Base-by-base conservation (phyloP, 2,113 vertebrate species). In the Amia ocellicauda region DNA sequence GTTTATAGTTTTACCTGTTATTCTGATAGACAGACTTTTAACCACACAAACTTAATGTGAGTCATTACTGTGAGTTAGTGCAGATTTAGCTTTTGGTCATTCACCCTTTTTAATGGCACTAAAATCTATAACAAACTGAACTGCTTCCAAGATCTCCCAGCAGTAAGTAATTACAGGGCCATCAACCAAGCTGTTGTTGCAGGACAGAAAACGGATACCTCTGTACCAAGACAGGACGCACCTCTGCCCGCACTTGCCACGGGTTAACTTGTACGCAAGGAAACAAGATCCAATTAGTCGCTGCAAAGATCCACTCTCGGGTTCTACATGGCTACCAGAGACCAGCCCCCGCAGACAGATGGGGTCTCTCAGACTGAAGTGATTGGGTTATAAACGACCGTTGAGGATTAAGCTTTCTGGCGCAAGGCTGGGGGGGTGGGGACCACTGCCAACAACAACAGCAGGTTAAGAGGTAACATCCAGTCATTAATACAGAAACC, bases 381-480 rank as follows among this genome's bases (percentile, higher is more conserved):
- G 36, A 58, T 20, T 20, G n/a, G 57, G 14, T 7, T 23, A 58
- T 58, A 42, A 58, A 23, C 36, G n/a, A 16, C 29, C 14, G 20
- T 3, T 31, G 31, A 29, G 53, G 53, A 28, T 26, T 27, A 28
- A 10, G 26, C 26, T 20, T 55, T 55, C 24, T 27, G 22, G 56
- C 19, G 19, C 27, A 16, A 40, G 23, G 5, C 20, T 19, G 57
- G 13, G 20, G 57, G 40, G 17, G 19, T 14, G 19, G 8, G 26
- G 20, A 17, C 58, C 58, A 43, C 41, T 45, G 41, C 40, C 58
- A 60, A 60, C 24, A 40, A 51, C 47, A 36, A 36, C 60, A 51
- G 45, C 16, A n/a, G 9, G 28, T 62, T 19, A 36, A 62, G 60
- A 51, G n/a, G 60, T 31, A 51, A 51, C 47, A 51, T 51, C 60